Evolutionary conservation across 2,888 invertebrate species (phyloP).

Genomic region (Drosophila phalerata): DNA sequence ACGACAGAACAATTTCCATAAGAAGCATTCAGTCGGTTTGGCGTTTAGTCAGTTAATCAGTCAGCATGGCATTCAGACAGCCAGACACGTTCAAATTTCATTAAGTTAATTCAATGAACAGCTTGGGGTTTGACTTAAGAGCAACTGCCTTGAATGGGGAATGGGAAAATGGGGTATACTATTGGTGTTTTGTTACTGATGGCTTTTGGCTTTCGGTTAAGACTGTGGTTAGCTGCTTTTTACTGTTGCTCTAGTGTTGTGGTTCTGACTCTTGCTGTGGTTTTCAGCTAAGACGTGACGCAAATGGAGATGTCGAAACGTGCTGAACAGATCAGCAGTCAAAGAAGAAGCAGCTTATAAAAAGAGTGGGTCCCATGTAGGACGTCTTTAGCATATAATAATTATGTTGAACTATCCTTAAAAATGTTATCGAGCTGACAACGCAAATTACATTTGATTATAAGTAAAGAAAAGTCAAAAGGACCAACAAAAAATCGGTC

Average conservation of each 20-base stretch:
- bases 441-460: conserved; percentile 31
- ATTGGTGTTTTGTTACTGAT: conserved; percentile 13
- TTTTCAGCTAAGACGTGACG: conserved; percentile 53
- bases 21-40: conserved; percentile 23
- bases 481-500: conserved; percentile 3
- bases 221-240: conserved; percentile 43
- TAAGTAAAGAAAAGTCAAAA: neutral
- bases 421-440: conserved; percentile 38
- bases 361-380: too few relatives aligned
- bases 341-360: neutral
- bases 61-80: conserved; percentile 44
- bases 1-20: conserved; percentile 39
- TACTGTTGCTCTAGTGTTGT: conserved; percentile 27
- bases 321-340: conserved; percentile 28
- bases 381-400: conserved; percentile 13
- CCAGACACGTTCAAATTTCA: conserved; percentile 75
- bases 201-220: conserved; percentile 28
- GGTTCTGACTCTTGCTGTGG: conserved; percentile 25
- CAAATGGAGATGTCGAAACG: conserved; percentile 59
- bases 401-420: conserved; percentile 19
- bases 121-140: conserved; percentile 25
- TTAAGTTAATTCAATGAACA: conserved; percentile 72
- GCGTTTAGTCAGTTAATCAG: conserved; percentile 60
- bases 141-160: neutral
- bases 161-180: neutral